Evolutionary conservation across 2,888 invertebrate genomes (phyloP).

Genomic region (Sabatieria punctata): DNA sequence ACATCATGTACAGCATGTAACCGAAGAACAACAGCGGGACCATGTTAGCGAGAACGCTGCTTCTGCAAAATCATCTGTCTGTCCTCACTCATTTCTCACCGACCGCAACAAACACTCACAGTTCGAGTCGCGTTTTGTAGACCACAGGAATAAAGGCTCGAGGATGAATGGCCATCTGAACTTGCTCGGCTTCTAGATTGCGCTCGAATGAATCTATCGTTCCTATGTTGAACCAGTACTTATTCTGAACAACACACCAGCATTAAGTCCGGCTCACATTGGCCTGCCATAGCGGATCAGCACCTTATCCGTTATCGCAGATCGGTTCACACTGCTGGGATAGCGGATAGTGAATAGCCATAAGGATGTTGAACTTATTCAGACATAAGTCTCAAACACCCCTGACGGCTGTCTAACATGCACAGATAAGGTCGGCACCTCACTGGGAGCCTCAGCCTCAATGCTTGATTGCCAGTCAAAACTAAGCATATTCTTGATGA

Average conservation of each 20-base stretch:
- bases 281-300: not conserved
- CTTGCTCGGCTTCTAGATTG: conserved; percentile 85
- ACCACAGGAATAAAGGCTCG: conserved; percentile 79
- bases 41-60: too few species aligned
- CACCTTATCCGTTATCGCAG: too few species aligned
- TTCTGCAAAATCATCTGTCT: too few species aligned
- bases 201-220: conserved; percentile 95
- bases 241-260: conserved; percentile 30
- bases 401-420: too few species aligned
- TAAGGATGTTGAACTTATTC: too few species aligned
- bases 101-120: conserved; percentile 37
- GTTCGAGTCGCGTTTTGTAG: conserved; percentile 80
- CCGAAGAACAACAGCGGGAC: not conserved
- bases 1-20: conserved; percentile 13
- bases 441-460: too few species aligned
- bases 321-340: too few species aligned
- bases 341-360: too few species aligned
- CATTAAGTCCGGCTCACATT: conserved; percentile 1
- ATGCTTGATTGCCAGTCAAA: too few species aligned
- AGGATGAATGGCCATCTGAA: conserved; percentile 72
- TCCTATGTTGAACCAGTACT: conserved; percentile 92
- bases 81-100: not conserved
- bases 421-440: too few species aligned
- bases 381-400: too few species aligned
- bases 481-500: too few species aligned